These are phyloP conservation scores for Monochamus saltuarius DNA, from an alignment of 1,140 invertebrate genomes.

Conservation along the genomic window DNA sequence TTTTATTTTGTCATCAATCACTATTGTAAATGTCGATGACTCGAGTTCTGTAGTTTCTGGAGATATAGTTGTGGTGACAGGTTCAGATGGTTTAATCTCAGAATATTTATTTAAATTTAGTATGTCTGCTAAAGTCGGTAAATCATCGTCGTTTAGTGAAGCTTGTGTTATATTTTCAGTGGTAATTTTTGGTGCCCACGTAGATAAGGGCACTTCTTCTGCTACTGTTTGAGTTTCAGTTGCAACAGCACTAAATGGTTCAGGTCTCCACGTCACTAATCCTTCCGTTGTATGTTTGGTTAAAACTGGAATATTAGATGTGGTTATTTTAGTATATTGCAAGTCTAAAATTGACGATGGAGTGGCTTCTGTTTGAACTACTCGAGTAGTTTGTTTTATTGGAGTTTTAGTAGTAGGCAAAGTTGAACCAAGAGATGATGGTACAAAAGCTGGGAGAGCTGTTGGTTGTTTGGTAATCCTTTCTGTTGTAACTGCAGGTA, in stretches of 20 bases:
- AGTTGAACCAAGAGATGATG: not conserved
- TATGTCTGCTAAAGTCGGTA: too few relatives aligned
- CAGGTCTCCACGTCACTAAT: not conserved
- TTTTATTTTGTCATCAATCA: too few relatives aligned
- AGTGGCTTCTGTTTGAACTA: not conserved
- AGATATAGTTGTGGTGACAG: too few relatives aligned
- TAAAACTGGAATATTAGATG: not conserved
- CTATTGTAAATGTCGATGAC: too few relatives aligned
- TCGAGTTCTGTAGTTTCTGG: too few relatives aligned
- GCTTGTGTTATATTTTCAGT: too few relatives aligned
- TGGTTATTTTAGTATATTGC: not conserved
- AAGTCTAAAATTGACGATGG: not conserved
- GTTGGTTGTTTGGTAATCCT: not conserved
- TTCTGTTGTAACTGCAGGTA: not conserved
- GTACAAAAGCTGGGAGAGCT: not conserved
- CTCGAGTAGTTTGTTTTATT: not conserved
- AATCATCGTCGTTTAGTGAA: too few relatives aligned
- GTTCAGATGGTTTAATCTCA: too few relatives aligned
- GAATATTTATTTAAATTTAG: too few relatives aligned
- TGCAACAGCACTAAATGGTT: not conserved
- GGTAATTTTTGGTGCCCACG: too few relatives aligned
- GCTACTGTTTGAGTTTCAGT: too few relatives aligned
- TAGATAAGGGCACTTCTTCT: too few relatives aligned
- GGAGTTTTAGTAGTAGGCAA: slow-evolving; percentile 1
- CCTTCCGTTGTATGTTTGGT: not conserved